Evolutionary conservation across 2,797 vertebrate genomes (phyloP).

Genomic region (Anabas testudineus): DNA sequence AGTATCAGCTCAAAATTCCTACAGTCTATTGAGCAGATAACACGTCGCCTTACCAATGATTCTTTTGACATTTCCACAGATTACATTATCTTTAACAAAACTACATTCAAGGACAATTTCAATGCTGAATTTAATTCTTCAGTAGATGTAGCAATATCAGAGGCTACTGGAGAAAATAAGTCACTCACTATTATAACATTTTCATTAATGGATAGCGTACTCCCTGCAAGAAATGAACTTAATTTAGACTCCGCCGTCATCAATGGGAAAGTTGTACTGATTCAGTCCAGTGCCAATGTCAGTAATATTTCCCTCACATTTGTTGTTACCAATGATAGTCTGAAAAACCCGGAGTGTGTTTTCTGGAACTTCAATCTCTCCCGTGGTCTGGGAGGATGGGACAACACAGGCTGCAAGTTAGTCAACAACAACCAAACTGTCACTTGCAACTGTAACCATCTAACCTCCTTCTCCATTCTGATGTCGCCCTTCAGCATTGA

Average conservation of each 20-base stretch:
- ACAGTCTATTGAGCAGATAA: slow-evolving; percentile 81
- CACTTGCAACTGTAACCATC: slow-evolving; percentile 87
- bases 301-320: slow-evolving; percentile 85
- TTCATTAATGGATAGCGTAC: slow-evolving; percentile 78
- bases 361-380: slow-evolving; percentile 91
- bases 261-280: slow-evolving; percentile 84
- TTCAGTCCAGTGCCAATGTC: slow-evolving; percentile 71
- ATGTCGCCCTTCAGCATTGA: slow-evolving; percentile 82
- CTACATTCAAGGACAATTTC: slow-evolving; percentile 41
- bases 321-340: slow-evolving; percentile 52
- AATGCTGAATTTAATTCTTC: slow-evolving; percentile 71
- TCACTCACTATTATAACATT: slow-evolving; percentile 84
- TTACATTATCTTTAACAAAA: slow-evolving; percentile 75
- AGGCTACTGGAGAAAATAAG: neutral
- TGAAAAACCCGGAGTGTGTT: slow-evolving; percentile 82
- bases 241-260: slow-evolving; percentile 63
- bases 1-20: slow-evolving; percentile 74
- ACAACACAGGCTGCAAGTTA: slow-evolving; percentile 79
- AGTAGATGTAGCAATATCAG: slow-evolving; percentile 74
- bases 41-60: neutral
- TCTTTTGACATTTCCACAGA: slow-evolving; percentile 54
- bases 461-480: slow-evolving; percentile 93
- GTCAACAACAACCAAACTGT: slow-evolving; percentile 18
- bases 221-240: slow-evolving; percentile 44
- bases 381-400: slow-evolving; percentile 80